These are phyloP conservation scores for Tetragnatha versicolor DNA, from an alignment of 1,140 invertebrate species.

Conservation along the genomic window DNA sequence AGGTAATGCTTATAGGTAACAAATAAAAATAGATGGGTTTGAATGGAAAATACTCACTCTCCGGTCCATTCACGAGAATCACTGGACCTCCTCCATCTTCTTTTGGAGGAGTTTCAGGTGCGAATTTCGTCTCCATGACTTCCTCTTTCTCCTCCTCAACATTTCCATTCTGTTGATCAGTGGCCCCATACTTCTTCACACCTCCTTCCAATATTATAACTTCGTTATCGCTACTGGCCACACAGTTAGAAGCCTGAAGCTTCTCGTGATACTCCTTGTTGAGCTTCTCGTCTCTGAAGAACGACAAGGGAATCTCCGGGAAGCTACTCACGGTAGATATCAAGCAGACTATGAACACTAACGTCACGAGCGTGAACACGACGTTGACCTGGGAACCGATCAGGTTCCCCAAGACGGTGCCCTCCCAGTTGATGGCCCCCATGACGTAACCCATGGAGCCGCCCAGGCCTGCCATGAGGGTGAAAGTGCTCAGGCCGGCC, in stretches of 20 bases:
- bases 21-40: no score
- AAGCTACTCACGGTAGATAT: slow-evolving; percentile 83
- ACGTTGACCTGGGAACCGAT: slow-evolving; percentile 88
- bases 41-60: no score
- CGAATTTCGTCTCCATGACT: not conserved
- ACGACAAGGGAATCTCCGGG: slow-evolving; percentile 80
- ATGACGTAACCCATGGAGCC: slow-evolving; percentile 92
- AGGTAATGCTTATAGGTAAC: no score
- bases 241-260: no score
- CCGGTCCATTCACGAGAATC: no score
- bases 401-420: slow-evolving; percentile 77
- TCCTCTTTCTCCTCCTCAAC: slow-evolving; percentile 2
- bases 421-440: slow-evolving; percentile 93
- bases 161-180: not conserved
- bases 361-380: slow-evolving; percentile 86
- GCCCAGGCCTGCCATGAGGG: slow-evolving; percentile 94
- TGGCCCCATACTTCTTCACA: slow-evolving; percentile 24
- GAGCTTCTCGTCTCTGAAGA: slow-evolving; percentile 63
- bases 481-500: slow-evolving; percentile 90
- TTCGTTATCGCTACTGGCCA: not conserved
- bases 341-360: slow-evolving; percentile 85
- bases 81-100: no score
- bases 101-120: not conserved
- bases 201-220: not conserved
- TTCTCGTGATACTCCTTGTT: slow-evolving; percentile 61